These are phyloP conservation scores for Tromatobia lineatoria DNA, from an alignment of 2,888 invertebrate species.

Conservation along the genomic window DNA sequence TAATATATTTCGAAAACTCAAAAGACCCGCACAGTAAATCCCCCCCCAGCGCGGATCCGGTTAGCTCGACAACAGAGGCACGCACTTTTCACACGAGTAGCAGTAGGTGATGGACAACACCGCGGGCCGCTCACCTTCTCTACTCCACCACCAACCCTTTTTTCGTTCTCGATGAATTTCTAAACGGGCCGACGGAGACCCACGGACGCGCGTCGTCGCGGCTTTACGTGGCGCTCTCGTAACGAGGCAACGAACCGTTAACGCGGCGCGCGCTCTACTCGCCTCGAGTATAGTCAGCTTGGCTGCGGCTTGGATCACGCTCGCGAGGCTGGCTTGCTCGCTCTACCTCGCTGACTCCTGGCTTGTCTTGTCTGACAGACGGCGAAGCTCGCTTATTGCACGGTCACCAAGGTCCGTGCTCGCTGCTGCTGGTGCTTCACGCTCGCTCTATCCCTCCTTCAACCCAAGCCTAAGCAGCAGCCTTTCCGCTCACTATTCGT, in stretches of 20 bases:
- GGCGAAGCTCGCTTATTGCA: constrained; percentile 69
- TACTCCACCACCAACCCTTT: not conserved
- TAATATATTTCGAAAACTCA: constrained; percentile 36
- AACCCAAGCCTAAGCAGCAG: constrained; percentile 22
- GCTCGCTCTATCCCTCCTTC: constrained; percentile 38
- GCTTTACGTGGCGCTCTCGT: constrained; percentile 70
- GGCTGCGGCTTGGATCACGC: constrained; percentile 39
- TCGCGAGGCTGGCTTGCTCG: not conserved
- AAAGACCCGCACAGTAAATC: constrained; percentile 5
- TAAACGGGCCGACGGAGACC: constrained; percentile 2
- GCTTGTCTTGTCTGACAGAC: constrained; percentile 44
- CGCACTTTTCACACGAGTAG: constrained; percentile 47
- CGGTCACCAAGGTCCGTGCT: constrained; percentile 60
- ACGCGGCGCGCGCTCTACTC: constrained; percentile 58
- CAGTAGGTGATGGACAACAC: constrained; percentile 12
- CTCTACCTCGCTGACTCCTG: constrained; percentile 32
- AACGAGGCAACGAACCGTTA: constrained; percentile 72
- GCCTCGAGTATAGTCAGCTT: constrained; percentile 46
- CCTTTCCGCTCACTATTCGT: constrained; percentile 49
- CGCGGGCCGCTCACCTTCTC: constrained; percentile 15
- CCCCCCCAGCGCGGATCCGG: constrained; percentile 8
- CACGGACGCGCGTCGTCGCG: constrained; percentile 55
- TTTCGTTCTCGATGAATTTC: constrained; percentile 13
- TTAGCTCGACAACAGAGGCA: constrained; percentile 41
- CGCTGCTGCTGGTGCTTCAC: constrained; percentile 61